phyloP scores from a whole-genome alignment of 1,140 invertebrate species.

The Diplogasteroides magnus region DNA sequence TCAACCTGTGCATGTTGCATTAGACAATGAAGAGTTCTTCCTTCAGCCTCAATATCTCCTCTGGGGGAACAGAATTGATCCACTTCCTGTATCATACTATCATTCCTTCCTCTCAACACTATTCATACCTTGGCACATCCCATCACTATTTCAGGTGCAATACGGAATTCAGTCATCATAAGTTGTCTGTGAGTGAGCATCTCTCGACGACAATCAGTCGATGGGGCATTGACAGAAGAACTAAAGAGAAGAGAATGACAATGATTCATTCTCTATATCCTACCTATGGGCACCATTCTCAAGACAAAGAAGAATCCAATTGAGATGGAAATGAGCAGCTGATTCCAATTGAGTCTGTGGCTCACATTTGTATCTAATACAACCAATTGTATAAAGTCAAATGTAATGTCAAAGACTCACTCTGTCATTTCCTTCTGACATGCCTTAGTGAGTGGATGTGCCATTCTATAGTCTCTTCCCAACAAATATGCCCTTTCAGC shows the following conservation, averaged over 20 bases:
- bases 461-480: slow-evolving; percentile 81
- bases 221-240: slow-evolving; percentile 31
- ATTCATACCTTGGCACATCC: slow-evolving; percentile 78
- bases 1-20: slow-evolving; percentile 73
- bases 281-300: slow-evolving; percentile 74
- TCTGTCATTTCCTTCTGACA: slow-evolving; percentile 83
- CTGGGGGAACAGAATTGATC: slow-evolving; percentile 56
- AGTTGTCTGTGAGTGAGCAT: slow-evolving; percentile 82
- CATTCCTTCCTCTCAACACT: slow-evolving; percentile 1
- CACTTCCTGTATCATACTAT: slow-evolving; percentile 69
- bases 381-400: slow-evolving; percentile 38
- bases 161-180: slow-evolving; percentile 82
- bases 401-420: slow-evolving; percentile 56
- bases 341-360: slow-evolving; percentile 47
- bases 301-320: slow-evolving; percentile 83
- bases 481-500: slow-evolving; percentile 78
- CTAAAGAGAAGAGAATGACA: too few relatives aligned
- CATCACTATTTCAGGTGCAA: slow-evolving; percentile 83
- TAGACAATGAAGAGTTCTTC: slow-evolving; percentile 87
- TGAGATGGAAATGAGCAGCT: slow-evolving; percentile 63
- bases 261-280: too few relatives aligned
- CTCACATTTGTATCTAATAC: slow-evolving; percentile 38
- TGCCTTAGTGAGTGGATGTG: slow-evolving; percentile 76
- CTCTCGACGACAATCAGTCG: slow-evolving; percentile 72
- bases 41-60: slow-evolving; percentile 67